Evolutionary conservation across 2,888 invertebrate genomes (phyloP), one percentile per base, ranked within the genome.

Genomic region (Lysandra coridon): DNA sequence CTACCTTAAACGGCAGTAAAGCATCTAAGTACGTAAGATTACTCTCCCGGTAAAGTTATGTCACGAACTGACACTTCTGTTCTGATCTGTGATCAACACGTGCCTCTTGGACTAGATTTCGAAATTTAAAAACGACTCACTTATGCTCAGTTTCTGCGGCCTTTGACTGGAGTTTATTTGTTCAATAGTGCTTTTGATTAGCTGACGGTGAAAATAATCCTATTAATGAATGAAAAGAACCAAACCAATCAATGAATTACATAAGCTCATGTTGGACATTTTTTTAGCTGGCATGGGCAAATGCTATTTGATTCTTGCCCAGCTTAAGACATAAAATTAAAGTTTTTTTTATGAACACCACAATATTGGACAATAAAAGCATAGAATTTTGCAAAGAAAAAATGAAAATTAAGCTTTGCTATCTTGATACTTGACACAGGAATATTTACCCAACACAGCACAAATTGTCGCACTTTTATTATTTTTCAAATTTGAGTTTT

Each of bases 1-100:
- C 90, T 92, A 87, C 93, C 94, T 91, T 93, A 93, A 92, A 94
- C 91, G 93, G 94, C 90, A 92, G 90, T 92, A 93, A 93, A 93
- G 92, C 92, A 93, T 91, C 91, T 92, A 90, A 91, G 90, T 91
- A 93, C 92, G 93, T 91, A 93, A 93, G 91, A 92, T 92, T 92
- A 89, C 88, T 87, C 88, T 88, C 88, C 86, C 87, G 87, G 85
- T 85, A 85, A 85, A 88, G 88, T 90, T 90, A 88, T 91, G 93
- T 93, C 94, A 94, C 93, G 93, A 93, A 86, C 87, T 89, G 91
- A 92, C 93, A 93, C 93, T 92, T 92, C 92, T 92, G 92, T 92
- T 87, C 86, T 83, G 79, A 79, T 83, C 80, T 82, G 84, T 74
- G 76, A 83, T 83, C 80, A 84, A 88, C 90, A 88, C 90, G 90